Base-by-base conservation (phyloP, 2,113 vertebrate genomes). In the Sprattus sprattus region DNA sequence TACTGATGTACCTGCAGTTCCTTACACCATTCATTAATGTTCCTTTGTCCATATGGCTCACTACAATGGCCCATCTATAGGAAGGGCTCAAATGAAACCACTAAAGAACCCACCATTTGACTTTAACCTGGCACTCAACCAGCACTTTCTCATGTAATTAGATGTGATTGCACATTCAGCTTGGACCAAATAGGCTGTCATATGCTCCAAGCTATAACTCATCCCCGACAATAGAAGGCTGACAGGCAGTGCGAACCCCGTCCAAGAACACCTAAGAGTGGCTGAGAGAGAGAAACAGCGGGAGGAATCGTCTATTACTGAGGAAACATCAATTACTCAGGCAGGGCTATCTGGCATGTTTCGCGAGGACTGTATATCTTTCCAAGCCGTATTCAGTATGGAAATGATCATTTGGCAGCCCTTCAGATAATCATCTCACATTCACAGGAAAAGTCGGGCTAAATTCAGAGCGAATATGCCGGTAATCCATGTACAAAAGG, bases 111-210 rank as follows among this genome's bases (percentile, higher is more conserved):
- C 78, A 28, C n/a, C n/a, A 71, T 39, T 64, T 83, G 64, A 92
- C 86, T 89, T 88, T 71, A 88, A 52, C 84, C 88, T 92, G 93
- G 93, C 91, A 87, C 28, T 0, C 0, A 32, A 89, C 91, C 93
- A 90, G 89, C 84, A 81, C 88, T 87, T 91, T 94, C 88, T 91
- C 89, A 82, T 86, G 89, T 92, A 92, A 93, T 92, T 91, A 92
- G 83, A 91, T 84, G 85, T 90, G 92, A 94, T 92, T 91, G 91
- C 86, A 90, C 90, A 93, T 91, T 92, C 91, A 90, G 87, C 88
- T 89, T 54, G 82, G 88, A 89, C 89, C 88, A 86, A 93, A 91
- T 85, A 88, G 88, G 86, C 85, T 88, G 81, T 81, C 90, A 81
- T 87, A 86, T 71, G 88, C 84, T 86, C 60, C 20, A 7, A 86